A percentile compares a stretch with the other conserved stretches of the same genome.
Conservation (phyloP, 2,888 invertebrate species). For the Mongoloraphidia duomilia region DNA sequence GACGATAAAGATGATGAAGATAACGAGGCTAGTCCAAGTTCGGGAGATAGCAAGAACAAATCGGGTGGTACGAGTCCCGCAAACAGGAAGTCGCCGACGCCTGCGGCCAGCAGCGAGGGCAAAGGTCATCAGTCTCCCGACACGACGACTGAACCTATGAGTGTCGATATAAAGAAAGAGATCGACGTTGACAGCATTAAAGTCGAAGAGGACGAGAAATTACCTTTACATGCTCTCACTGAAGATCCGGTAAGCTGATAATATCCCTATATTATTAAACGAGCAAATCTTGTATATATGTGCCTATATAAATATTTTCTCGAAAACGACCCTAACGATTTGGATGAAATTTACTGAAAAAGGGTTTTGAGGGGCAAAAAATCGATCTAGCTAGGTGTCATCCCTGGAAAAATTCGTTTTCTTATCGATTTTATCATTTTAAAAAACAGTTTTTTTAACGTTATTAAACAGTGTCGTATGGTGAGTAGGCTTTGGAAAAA, state of each 20-base stretch:
- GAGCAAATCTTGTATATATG: too few relatives aligned
- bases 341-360: too few relatives aligned
- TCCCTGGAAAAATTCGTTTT: too few relatives aligned
- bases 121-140: slow-evolving; percentile 11
- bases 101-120: slow-evolving; percentile 18
- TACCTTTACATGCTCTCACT: slow-evolving; percentile 36
- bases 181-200: slow-evolving; percentile 6
- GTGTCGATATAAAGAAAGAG: slow-evolving; percentile 11
- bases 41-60: slow-evolving; percentile 23
- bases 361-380: too few relatives aligned
- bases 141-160: slow-evolving; percentile 24
- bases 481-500: too few relatives aligned
- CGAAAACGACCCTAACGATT: too few relatives aligned
- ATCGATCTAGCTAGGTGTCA: too few relatives aligned
- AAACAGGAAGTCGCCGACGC: slow-evolving; percentile 19
- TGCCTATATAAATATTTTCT: too few relatives aligned
- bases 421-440: too few relatives aligned
- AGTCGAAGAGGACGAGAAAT: slow-evolving; percentile 29
- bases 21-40: slow-evolving; percentile 16
- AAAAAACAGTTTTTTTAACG: too few relatives aligned
- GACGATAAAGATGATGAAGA: slow-evolving; percentile 25
- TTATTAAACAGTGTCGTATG: too few relatives aligned
- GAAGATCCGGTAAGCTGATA: slow-evolving; percentile 31
- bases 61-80: slow-evolving; percentile 23
- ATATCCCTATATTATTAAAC: too few relatives aligned